phyloP scores from a whole-genome alignment of 1,140 invertebrate species.

The Tetragnatha versicolor region DNA sequence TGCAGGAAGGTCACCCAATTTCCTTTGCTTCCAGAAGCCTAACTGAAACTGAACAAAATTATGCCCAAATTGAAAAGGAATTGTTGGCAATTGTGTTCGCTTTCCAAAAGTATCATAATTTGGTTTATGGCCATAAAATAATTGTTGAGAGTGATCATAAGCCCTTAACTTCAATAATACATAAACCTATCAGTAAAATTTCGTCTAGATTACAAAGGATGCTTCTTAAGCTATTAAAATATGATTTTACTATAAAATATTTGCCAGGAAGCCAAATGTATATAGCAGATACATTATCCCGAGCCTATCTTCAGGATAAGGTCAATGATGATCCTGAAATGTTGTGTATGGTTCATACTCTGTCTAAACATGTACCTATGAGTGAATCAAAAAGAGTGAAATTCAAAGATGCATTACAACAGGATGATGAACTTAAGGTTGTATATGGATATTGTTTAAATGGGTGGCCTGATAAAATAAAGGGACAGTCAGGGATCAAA shows the following conservation, averaged over 20 bases:
- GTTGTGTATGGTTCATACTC: conserved; percentile 6
- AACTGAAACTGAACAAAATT: conserved; percentile 65
- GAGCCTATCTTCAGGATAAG: not conserved
- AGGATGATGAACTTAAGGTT: not conserved
- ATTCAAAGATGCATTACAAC: not conserved
- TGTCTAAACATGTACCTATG: conserved; percentile 20
- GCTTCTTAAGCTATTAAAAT: conserved; percentile 2
- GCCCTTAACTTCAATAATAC: conserved; percentile 63
- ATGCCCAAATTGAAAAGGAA: too few species aligned
- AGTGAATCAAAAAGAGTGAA: not conserved
- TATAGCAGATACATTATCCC: conserved; percentile 4
- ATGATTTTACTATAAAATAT: conserved; percentile 11
- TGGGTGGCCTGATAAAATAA: conserved; percentile 56
- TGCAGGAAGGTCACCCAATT: not conserved
- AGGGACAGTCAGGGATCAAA: not conserved
- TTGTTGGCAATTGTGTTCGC: conserved; percentile 66
- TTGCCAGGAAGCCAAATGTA: conserved; percentile 18
- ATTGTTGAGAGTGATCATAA: conserved; percentile 67
- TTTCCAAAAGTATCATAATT: conserved; percentile 64
- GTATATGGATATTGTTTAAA: not conserved
- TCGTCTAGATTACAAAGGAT: conserved; percentile 54
- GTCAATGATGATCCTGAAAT: conserved; percentile 11
- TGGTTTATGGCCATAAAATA: too few species aligned
- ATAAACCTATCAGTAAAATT: conserved; percentile 62
- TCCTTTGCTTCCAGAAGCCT: conserved; percentile 32